Evolutionary conservation across 2,113 vertebrate genomes (phyloP).

Genomic region (Calyptomena viridis): DNA sequence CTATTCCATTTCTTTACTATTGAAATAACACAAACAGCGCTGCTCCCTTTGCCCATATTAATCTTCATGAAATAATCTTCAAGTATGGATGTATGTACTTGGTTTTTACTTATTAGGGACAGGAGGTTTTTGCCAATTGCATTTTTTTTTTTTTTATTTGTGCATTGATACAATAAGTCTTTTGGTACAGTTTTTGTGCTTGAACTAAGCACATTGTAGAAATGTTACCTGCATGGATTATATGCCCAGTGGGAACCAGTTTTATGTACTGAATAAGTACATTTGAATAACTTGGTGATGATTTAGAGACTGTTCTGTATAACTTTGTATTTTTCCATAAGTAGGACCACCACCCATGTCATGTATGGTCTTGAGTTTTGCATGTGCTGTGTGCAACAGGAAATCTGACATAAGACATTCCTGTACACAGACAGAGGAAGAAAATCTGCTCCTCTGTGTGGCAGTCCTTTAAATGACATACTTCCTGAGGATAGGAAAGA

Average conservation of each 20-base stretch:
- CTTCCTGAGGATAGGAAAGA: neutral
- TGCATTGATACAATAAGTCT: neutral
- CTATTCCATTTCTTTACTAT: neutral
- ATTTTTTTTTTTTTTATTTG: neutral
- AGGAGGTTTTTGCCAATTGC: neutral
- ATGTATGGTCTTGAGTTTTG: neutral
- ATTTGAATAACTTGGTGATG: neutral
- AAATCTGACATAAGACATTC: neutral
- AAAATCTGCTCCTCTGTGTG: neutral
- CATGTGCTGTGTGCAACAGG: fast-evolving
- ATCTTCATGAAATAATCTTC: neutral
- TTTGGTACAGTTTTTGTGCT: neutral
- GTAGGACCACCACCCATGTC: neutral
- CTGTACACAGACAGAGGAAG: neutral
- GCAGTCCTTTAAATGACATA: neutral
- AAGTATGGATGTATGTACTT: neutral
- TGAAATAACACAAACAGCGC: neutral
- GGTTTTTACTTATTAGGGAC: neutral
- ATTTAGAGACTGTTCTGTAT: neutral
- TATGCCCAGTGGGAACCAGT: neutral
- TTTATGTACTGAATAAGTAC: neutral
- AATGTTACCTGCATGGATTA: neutral
- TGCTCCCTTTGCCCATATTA: neutral
- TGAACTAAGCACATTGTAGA: neutral
- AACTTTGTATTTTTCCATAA: neutral